phyloP scores from a whole-genome alignment of 1,140 invertebrate genomes.

The Harpegnathos saltator region DNA sequence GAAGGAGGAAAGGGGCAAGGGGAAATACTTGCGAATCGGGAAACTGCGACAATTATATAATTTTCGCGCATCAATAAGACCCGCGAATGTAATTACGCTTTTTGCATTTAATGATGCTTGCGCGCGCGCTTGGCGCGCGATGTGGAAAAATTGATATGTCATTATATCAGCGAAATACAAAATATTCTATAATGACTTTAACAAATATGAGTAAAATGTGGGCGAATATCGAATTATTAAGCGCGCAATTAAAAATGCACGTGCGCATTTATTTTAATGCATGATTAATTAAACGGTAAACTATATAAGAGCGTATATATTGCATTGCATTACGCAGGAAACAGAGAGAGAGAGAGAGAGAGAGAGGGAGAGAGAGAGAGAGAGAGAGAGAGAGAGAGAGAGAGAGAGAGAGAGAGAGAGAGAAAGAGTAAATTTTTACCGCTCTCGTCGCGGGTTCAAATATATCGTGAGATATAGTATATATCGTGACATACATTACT shows the following conservation, averaged over 20 bases:
- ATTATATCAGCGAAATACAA: slow-evolving; percentile 62
- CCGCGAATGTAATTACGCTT: slow-evolving; percentile 48
- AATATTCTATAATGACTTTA: slow-evolving; percentile 72
- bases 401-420: not conserved
- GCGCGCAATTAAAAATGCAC: slow-evolving; percentile 64
- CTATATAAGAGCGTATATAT: slow-evolving; percentile 41
- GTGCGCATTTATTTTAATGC: slow-evolving; percentile 57
- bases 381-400: not conserved
- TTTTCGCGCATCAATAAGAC: slow-evolving; percentile 34
- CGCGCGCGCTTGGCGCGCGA: slow-evolving; percentile 16
- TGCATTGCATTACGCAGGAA: slow-evolving; percentile 47
- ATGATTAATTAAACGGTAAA: slow-evolving; percentile 69
- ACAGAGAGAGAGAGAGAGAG: not conserved
- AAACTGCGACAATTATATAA: not conserved
- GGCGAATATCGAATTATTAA: slow-evolving; percentile 53
- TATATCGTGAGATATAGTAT: slow-evolving; percentile 33
- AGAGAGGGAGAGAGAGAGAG: not conserved
- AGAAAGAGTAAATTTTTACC: slow-evolving; percentile 45
- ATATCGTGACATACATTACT: slow-evolving; percentile 50
- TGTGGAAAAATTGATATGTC: slow-evolving; percentile 57
- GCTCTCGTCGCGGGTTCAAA: slow-evolving; percentile 35
- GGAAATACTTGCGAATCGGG: not conserved
- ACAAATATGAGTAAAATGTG: slow-evolving; percentile 57
- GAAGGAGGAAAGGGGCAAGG: too few relatives aligned
- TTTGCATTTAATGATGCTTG: slow-evolving; percentile 49